Evolutionary conservation across 2,113 vertebrate genomes (phyloP), one percentile per base, ranked within the genome.

Genomic region (Theristicus caerulescens): DNA sequence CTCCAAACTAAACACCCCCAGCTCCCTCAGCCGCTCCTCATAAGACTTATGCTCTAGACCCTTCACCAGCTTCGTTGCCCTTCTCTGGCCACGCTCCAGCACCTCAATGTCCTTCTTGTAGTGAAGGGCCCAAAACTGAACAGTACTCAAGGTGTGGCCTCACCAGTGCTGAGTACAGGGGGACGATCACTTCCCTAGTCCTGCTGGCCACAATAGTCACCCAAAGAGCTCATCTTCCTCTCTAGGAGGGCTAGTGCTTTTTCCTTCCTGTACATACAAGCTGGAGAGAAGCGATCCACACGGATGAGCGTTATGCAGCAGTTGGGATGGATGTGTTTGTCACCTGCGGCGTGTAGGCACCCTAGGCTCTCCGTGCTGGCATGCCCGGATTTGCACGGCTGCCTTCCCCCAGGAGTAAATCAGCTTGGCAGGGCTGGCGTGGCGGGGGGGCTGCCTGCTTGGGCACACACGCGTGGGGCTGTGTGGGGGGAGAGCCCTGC

Each of bases 301-400:
- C 0, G 16, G 65, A 16, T 24, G 32, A 78, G 69, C 12, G 4
- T 11, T 16, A 4, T 0, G 0, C 36, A 46, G 69, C 64, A 10
- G 38, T 49, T 32, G 38, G 64, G 69, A 59, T 20, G 22, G 47
- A 55, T 5, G 4, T 6, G 38, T 57, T 77, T 54, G 71, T 67
- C 80, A 57, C 80, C 64, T 32, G 54, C 4, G 3, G 22, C 4
- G 3, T 2, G 18, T 1, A 0, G 51, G 25, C 61, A 66, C 14
- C 26, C 18, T 66, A 2, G 34, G 71, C 32, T 52, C 26, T 59
- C 32, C 0, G 0, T 55, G 70, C 27, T 42, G 59, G 42, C 25
- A 3, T 70, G 58, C 46, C 64, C 5, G 2, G 38, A 32, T 84
- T 66, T 58, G 72, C 40, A 34, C 3, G 1, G 69, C 70, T 66